Evolutionary conservation across 2,888 invertebrate species (phyloP), one percentile per base, ranked within the genome.

Genomic region (Mythimna loreyi): DNA sequence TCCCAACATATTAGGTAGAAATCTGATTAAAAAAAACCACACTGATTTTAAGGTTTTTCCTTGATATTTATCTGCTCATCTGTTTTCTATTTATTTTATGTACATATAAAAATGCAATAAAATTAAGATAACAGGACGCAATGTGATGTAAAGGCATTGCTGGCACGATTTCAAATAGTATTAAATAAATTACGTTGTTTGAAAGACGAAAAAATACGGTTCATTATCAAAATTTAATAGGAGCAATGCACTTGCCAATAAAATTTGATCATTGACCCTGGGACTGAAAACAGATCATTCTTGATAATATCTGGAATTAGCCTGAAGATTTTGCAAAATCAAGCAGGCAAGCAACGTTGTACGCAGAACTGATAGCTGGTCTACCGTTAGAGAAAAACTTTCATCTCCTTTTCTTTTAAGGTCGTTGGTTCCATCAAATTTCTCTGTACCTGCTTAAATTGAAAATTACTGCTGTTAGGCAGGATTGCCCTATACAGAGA

Each of bases 121-220:
- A 67, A 45, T 11, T 7, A 13, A 67, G 40, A 50, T 23, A 45
- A 53, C 59, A 28, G 68, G 58, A 72, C 19, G 43, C 23, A 55
- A 7, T 55, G 63, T 13, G 19, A 36, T 65, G 30, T 56, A 59
- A 67, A 59, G 33, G 58, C 49, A 67, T 30, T 30, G 56, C 69
- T 72, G 72, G 69, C 72, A 72, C 49, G 13, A 8, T 50, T 43
- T 50, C 72, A 68, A 76, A 36, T 13, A 40, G 30, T 28, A 45
- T 36, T 68, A 49, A 25, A 59, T 59, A 23, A 28, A 50, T 67
- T 33, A 45, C 33, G 13, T 43, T 67, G 16, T 58, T 75, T 33
- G 21, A 23, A 66, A 53, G 25, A 53, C 5, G 7, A 50, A 50
- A 68, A 68, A 76, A 55, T 60, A 75, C 49, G 68, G 56, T 9